Base-by-base conservation (phyloP, 2,797 vertebrate species). In the Arremon aurantiirostris region DNA sequence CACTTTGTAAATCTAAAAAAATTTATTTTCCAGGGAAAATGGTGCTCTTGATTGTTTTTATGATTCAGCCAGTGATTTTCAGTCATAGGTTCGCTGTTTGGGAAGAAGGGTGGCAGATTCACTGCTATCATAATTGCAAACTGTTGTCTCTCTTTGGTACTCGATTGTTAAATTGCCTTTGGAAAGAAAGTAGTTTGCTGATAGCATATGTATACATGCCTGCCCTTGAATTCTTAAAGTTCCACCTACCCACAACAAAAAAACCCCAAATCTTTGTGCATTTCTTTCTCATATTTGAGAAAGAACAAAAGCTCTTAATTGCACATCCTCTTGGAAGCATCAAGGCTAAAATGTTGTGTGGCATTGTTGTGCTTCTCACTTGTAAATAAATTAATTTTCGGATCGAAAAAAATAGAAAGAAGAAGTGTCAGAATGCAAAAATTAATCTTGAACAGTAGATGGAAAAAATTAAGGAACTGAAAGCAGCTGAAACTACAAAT, bases 261-360 rank as follows among this genome's bases (percentile, higher is more conserved):
- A 18, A 37, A 0, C 0, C 4, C 15, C 11, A 46, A 27, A 30
- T 3, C 11, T 63, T 60, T 70, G 7, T 75, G 30, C 2, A 6
- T 70, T 70, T 91, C 28, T 28, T 64, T 87, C 15, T 60, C 7
- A 13, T 11, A 16, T 47, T 59, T 82, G 16, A 65, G 35, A 90
- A 89, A 76, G 30, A 50, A 44, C 7, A 84, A 63, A 71, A 37
- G 2, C 5, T 34, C 8, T 44, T 87, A 89, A 61, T 34, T 89
- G 19, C 26, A 85, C 8, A 84, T 64, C 30, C 6, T 64, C 32
- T 71, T 73, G 27, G 39, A 89, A 85, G 7, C 32, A 68, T 50
- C 23, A 82, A 39, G 24, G 82, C 52, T 57, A 82, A 86, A 26
- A n/a, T 59, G 55, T 63, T 85, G 22, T 75, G 30, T 63, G 19